Percentiles rank a stretch among this genome's conserved stretches.
Conservation (phyloP, 2,113 vertebrate genomes). For the Eleginops maclovinus region DNA sequence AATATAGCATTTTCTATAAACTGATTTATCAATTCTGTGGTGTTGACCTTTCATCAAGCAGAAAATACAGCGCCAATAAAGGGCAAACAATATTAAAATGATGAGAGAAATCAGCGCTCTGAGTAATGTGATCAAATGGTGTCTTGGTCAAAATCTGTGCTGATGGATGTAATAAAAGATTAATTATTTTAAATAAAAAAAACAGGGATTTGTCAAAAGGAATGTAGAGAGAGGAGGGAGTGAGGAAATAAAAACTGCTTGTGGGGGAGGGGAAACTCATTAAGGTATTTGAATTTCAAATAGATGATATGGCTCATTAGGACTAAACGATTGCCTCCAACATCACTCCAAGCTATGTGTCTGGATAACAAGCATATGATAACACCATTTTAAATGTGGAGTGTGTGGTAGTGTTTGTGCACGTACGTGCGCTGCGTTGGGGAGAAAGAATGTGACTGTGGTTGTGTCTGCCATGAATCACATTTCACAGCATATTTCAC, state of each 20-base stretch:
- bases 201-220: constrained; percentile 33
- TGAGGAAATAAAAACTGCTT: constrained; percentile 42
- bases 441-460: constrained; percentile 56
- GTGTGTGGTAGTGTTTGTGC: constrained; percentile 63
- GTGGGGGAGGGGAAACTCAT: constrained; percentile 71
- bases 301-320: constrained; percentile 84
- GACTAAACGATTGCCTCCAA: constrained; percentile 83
- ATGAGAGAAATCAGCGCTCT: not conserved
- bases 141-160: constrained; percentile 1
- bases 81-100: not conserved
- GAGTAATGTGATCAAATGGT: not conserved
- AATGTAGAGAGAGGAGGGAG: constrained; percentile 41
- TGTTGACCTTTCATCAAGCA: not conserved
- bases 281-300: constrained; percentile 83
- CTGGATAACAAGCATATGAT: constrained; percentile 83
- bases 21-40: not conserved
- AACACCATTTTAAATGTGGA: constrained; percentile 78
- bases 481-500: constrained; percentile 78
- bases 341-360: constrained; percentile 80
- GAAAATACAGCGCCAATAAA: not conserved
- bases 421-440: constrained; percentile 38
- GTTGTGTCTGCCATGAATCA: constrained; percentile 69
- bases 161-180: constrained; percentile 2
- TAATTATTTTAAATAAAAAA: constrained; percentile 2
- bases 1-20: too few species aligned